Conservation (phyloP, 2,888 invertebrate genomes). For the Watsonalla cultraria region DNA sequence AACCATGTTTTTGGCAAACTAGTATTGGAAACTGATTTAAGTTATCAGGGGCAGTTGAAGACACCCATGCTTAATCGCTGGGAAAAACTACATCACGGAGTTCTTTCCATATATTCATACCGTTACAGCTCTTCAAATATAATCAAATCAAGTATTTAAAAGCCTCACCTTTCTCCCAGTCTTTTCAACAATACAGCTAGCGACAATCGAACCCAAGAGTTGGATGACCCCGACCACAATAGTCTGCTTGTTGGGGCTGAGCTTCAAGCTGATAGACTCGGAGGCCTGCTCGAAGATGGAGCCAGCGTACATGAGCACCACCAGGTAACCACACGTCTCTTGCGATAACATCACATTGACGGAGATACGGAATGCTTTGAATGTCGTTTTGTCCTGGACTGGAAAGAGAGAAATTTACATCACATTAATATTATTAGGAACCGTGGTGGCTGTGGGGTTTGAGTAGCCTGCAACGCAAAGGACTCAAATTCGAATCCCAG, state of each 20-base stretch:
- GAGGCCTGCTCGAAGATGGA: slow-evolving; percentile 70
- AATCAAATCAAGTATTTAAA: too few species aligned
- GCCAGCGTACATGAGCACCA: slow-evolving; percentile 72
- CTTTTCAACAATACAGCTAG: slow-evolving; percentile 69
- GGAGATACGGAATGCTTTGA: slow-evolving; percentile 68
- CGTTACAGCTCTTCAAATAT: too few species aligned
- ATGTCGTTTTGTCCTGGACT: slow-evolving; percentile 68
- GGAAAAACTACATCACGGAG: too few species aligned
- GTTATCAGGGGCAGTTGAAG: too few species aligned
- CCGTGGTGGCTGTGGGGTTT: too few species aligned
- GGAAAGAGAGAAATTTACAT: slow-evolving; percentile 21
- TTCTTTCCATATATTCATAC: too few species aligned
- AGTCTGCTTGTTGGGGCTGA: slow-evolving; percentile 71
- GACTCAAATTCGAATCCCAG: too few species aligned
- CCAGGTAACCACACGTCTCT: slow-evolving; percentile 71
- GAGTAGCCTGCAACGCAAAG: too few species aligned
- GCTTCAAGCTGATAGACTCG: slow-evolving; percentile 59
- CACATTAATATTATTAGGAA: background rate
- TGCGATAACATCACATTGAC: slow-evolving; percentile 71
- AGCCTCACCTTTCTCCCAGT: slow-evolving; percentile 63
- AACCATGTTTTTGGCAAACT: too few species aligned
- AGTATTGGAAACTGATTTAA: too few species aligned
- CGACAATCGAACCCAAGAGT: slow-evolving; percentile 62
- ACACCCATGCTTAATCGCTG: too few species aligned
- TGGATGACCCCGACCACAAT: slow-evolving; percentile 68